A percentile compares a stretch with the other conserved stretches of the same genome.
Conservation (phyloP, 2,797 vertebrate genomes). For the Gymnopithys bicolor region DNA sequence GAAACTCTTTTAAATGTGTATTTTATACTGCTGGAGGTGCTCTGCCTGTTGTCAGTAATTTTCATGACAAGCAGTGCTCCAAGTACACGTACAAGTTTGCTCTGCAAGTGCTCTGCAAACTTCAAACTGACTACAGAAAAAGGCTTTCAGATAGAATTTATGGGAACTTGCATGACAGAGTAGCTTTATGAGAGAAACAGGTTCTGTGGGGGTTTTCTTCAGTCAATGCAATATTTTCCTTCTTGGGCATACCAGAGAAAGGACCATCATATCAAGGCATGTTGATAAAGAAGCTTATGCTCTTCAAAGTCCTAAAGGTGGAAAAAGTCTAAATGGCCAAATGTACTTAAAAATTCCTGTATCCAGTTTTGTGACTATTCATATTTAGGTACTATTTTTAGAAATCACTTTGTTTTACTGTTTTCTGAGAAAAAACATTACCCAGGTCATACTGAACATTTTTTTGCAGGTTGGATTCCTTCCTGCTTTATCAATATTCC, state of each 20-base stretch:
- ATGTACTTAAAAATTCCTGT: background rate
- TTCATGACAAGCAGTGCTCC: background rate
- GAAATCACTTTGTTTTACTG: background rate
- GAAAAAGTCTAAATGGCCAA: background rate
- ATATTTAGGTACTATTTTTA: background rate
- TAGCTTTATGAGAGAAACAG: background rate
- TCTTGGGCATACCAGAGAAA: background rate
- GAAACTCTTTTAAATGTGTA: background rate
- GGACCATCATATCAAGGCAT: accelerated
- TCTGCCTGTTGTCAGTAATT: background rate
- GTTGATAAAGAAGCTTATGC: background rate
- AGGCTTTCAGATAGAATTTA: background rate
- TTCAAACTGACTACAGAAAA: background rate
- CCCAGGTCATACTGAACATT: background rate
- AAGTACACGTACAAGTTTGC: background rate
- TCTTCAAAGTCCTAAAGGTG: background rate
- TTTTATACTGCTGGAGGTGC: background rate
- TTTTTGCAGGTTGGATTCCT: background rate
- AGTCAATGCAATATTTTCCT: background rate
- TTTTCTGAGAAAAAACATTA: background rate
- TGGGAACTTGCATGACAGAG: background rate
- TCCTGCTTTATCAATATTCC: background rate
- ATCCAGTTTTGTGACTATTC: background rate
- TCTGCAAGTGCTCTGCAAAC: background rate
- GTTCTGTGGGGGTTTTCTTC: background rate